Percentiles rank a stretch among this genome's conserved stretches.
These are phyloP conservation scores for Megalops atlanticus DNA, from an alignment of 2,113 vertebrate species.

Conservation along the genomic window DNA sequence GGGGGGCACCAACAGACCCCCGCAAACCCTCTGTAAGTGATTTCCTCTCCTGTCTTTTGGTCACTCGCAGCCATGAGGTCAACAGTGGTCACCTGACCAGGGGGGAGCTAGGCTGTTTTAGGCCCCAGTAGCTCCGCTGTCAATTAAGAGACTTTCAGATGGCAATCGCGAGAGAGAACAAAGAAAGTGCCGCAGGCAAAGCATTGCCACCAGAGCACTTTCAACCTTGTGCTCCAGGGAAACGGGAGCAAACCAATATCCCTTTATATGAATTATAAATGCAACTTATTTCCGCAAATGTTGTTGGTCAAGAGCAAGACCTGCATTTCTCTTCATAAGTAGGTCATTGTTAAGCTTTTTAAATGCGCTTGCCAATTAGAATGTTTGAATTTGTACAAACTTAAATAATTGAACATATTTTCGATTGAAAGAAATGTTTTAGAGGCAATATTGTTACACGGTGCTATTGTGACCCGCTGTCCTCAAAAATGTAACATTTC, in stretches of 20 bases:
- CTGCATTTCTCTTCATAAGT: too few relatives aligned
- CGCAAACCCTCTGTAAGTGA: background rate
- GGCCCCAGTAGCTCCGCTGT: slow-evolving; percentile 15
- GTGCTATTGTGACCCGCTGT: background rate
- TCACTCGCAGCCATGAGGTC: background rate
- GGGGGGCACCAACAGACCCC: slow-evolving; percentile 4
- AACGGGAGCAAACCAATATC: background rate
- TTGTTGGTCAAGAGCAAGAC: too few relatives aligned
- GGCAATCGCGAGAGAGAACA: background rate
- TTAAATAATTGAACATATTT: background rate
- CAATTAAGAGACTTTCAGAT: slow-evolving; percentile 23
- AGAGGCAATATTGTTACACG: background rate
- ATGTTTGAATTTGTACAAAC: background rate
- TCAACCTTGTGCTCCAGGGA: too few relatives aligned
- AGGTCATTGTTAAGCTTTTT: too few relatives aligned
- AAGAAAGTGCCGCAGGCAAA: too few relatives aligned
- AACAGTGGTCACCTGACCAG: slow-evolving; percentile 1
- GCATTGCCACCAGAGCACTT: background rate
- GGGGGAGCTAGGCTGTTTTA: background rate
- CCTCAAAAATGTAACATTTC: too few relatives aligned
- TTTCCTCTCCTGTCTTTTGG: slow-evolving; percentile 4
- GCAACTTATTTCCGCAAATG: background rate
- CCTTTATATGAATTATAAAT: background rate
- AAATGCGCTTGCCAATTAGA: background rate
- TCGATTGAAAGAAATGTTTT: too few relatives aligned